phyloP scores from a whole-genome alignment of 1,140 invertebrate genomes.

The Zaprionus davidi region DNA sequence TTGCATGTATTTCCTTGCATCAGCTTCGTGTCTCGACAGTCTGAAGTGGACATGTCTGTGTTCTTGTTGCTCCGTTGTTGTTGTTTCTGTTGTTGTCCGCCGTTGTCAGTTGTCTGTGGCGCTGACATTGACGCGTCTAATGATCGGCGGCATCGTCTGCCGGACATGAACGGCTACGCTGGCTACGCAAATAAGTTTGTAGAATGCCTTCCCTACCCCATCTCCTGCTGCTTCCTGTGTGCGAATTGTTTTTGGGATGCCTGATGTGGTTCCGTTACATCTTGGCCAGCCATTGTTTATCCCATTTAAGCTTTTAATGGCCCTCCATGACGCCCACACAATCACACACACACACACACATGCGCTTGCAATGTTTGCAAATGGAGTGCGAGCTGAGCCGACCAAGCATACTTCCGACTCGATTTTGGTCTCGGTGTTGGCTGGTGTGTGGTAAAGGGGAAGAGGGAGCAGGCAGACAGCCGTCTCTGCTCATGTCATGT shows the following conservation, averaged over 20 bases:
- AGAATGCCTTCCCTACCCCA: not conserved
- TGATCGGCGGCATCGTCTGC: conserved; percentile 42
- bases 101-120: conserved; percentile 6
- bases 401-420: conserved; percentile 56
- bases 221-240: not conserved
- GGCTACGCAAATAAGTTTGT: conserved; percentile 23
- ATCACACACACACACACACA: not conserved
- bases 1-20: conserved; percentile 18
- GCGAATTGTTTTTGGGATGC: conserved; percentile 28
- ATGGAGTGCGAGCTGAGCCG: conserved; percentile 31
- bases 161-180: conserved; percentile 19
- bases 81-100: not conserved
- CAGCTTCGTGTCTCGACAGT: not conserved
- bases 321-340: not conserved
- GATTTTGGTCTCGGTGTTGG: conserved; percentile 11
- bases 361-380: conserved; percentile 25
- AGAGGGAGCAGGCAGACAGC: conserved; percentile 1
- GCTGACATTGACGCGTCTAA: conserved; percentile 71
- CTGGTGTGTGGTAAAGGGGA: not conserved
- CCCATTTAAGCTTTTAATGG: conserved; percentile 67
- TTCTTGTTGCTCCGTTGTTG: conserved; percentile 7
- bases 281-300: conserved; percentile 61
- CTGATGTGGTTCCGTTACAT: conserved; percentile 30
- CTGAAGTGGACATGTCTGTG: conserved; percentile 43
- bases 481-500: not conserved